These are phyloP conservation scores for Anguilla marmorata DNA, from an alignment of 2,797 vertebrate species.

Conservation along the genomic window DNA sequence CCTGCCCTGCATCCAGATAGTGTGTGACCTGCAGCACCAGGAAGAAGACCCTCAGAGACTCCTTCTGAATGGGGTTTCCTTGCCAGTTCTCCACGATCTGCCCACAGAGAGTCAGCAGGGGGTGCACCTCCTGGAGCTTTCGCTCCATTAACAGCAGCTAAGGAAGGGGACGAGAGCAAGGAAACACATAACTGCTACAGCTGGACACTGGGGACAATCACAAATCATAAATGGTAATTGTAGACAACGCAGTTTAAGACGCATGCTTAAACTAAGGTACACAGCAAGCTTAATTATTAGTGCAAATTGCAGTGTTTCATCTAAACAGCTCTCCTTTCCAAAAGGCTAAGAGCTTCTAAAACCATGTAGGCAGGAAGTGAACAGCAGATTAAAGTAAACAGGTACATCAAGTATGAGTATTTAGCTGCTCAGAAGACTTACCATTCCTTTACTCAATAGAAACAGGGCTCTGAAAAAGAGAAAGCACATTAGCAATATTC, in stretches of 20 bases:
- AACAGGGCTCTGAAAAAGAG: constrained; percentile 81
- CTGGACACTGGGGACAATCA: neutral
- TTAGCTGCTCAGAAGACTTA: constrained; percentile 64
- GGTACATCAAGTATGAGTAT: neutral
- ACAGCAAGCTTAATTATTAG: neutral
- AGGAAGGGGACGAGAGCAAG: constrained; percentile 4
- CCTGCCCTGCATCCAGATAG: constrained; percentile 97
- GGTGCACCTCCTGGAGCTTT: constrained; percentile 95
- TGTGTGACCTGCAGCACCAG: constrained; percentile 96
- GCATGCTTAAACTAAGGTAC: neutral
- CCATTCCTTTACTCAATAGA: constrained; percentile 96
- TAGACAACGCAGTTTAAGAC: neutral
- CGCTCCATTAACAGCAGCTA: constrained; percentile 92
- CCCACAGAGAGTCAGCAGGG: constrained; percentile 91
- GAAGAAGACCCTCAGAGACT: constrained; percentile 95
- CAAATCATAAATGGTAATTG: neutral
- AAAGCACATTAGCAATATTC: constrained; percentile 10
- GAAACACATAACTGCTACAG: neutral
- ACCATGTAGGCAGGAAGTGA: neutral
- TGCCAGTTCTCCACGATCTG: constrained; percentile 99
- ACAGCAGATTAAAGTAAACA: neutral
- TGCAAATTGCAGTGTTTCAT: neutral
- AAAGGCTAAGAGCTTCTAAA: neutral
- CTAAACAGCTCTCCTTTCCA: neutral
- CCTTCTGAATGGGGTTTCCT: constrained; percentile 98